Percentiles rank a stretch among this genome's conserved stretches.
phyloP scores from a whole-genome alignment of 2,797 vertebrate species.

The Acridotheres tristis region DNA sequence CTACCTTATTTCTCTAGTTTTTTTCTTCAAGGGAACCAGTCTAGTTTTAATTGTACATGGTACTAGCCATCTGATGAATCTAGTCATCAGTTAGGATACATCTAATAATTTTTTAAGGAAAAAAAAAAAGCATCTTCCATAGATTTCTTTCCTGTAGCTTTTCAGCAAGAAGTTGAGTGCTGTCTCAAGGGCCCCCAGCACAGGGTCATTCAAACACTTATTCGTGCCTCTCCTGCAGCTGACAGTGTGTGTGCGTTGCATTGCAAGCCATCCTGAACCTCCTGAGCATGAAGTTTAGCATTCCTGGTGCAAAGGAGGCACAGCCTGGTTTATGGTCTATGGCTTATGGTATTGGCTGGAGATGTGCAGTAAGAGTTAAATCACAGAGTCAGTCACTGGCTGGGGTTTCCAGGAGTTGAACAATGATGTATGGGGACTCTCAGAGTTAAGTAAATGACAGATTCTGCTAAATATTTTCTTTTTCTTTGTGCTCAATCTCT shows the following conservation, averaged over 20 bases:
- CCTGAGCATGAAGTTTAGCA: fast-evolving
- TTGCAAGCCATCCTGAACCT: not conserved
- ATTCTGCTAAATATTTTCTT: not conserved
- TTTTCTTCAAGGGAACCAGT: not conserved
- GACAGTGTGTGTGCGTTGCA: not conserved
- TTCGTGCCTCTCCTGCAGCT: not conserved
- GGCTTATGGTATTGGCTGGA: not conserved
- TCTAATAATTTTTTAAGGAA: not conserved
- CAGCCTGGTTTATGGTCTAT: not conserved
- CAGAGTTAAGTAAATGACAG: not conserved
- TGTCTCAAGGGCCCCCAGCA: not conserved
- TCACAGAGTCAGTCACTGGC: not conserved
- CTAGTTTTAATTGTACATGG: not conserved
- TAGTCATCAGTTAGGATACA: not conserved
- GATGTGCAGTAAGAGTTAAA: not conserved
- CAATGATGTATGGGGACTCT: not conserved
- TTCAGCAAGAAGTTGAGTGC: not conserved
- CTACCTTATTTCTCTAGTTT: not conserved
- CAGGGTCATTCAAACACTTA: too few species aligned
- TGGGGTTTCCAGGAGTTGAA: not conserved
- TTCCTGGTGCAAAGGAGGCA: not conserved
- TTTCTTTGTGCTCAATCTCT: not conserved
- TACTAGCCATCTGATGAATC: not conserved
- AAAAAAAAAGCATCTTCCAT: not conserved
- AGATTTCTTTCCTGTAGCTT: not conserved